Conservation (phyloP, 2,888 invertebrate genomes). For the Adelognathus sp. region DNA sequence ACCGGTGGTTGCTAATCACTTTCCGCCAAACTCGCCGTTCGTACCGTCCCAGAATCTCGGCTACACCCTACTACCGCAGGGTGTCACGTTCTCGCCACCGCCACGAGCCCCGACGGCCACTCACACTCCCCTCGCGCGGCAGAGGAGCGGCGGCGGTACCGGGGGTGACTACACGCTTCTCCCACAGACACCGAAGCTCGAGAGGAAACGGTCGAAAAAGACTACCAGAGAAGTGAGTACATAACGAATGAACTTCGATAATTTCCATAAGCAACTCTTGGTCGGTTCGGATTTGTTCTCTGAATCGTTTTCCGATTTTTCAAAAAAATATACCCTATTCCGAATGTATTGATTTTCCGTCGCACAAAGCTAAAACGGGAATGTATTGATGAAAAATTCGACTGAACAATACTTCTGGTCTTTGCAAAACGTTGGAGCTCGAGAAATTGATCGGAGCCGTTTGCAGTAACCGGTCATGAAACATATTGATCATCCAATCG, state of each 20-base stretch:
- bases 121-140: slow-evolving; percentile 73
- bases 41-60: slow-evolving; percentile 72
- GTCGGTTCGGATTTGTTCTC: no score
- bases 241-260: background rate
- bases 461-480: background rate
- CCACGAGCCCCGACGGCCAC: slow-evolving; percentile 69
- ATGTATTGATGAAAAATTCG: no score
- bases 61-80: slow-evolving; percentile 76
- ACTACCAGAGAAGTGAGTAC: slow-evolving; percentile 74
- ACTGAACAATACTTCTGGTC: no score
- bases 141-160: slow-evolving; percentile 74
- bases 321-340: no score
- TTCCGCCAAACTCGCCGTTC: slow-evolving; percentile 87
- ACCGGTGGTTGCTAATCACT: slow-evolving; percentile 88
- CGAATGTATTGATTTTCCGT: no score
- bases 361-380: no score
- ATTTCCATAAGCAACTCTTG: no score
- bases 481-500: background rate
- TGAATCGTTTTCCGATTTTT: no score
- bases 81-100: slow-evolving; percentile 75
- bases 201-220: slow-evolving; percentile 77
- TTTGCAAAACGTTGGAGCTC: no score
- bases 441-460: background rate
- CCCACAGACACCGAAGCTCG: slow-evolving; percentile 78
- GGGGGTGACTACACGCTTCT: slow-evolving; percentile 77